Percentiles rank a stretch among this genome's conserved stretches.
phyloP scores from a whole-genome alignment of 37 sponge, comb jelly and placozoan genomes.

The Tethya wilhelma region DNA sequence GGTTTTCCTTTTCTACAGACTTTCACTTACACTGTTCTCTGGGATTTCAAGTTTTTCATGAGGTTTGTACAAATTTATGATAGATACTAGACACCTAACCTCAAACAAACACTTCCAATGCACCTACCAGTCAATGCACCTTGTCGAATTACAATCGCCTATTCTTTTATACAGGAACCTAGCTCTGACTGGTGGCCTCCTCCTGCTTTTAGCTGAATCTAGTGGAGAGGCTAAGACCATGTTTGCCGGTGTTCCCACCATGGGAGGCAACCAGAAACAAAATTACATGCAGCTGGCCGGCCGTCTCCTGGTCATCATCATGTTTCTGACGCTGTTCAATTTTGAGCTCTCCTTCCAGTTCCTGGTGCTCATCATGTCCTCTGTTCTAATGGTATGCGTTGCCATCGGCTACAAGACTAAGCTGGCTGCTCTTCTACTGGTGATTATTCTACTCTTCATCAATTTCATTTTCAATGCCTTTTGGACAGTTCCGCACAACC shows the following conservation, averaged over 20 bases:
- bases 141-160: too few relatives aligned
- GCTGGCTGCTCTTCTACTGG: slow-evolving; percentile 90
- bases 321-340: slow-evolving; percentile 96
- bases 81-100: too few relatives aligned
- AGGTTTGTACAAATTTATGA: too few relatives aligned
- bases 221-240: slow-evolving; percentile 92
- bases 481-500: slow-evolving; percentile 79
- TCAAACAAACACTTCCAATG: not conserved
- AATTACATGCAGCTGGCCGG: slow-evolving; percentile 99
- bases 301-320: slow-evolving; percentile 91
- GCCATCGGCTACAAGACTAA: slow-evolving; percentile 96
- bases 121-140: too few relatives aligned
- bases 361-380: slow-evolving; percentile 69
- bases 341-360: slow-evolving; percentile 80
- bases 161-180: slow-evolving; percentile 73
- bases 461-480: slow-evolving; percentile 91
- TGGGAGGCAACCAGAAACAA: slow-evolving; percentile 83
- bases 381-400: slow-evolving; percentile 81
- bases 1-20: slow-evolving; percentile 64
- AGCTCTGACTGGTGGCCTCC: slow-evolving; percentile 87
- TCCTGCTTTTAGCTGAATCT: slow-evolving; percentile 91
- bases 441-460: slow-evolving; percentile 68
- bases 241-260: slow-evolving; percentile 97
- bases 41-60: slow-evolving; percentile 93
- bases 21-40: slow-evolving; percentile 86